phyloP scores from a whole-genome alignment of 1,140 invertebrate species.

The Andrena cerasifolii region DNA sequence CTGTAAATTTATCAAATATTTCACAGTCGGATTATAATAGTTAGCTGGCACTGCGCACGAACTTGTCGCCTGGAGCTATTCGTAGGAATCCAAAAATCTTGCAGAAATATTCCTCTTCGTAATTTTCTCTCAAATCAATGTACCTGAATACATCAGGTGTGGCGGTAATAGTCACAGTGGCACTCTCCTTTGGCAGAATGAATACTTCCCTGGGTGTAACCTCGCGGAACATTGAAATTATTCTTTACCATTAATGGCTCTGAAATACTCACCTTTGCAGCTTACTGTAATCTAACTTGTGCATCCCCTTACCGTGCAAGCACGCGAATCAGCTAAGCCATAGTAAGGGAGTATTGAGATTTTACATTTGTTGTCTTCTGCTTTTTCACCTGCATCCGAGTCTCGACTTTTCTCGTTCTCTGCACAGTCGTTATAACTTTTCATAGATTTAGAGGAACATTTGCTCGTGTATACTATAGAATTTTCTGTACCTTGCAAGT shows the following conservation, averaged over 20 bases:
- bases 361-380: constrained; percentile 29
- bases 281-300: neutral
- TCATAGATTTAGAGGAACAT: neutral
- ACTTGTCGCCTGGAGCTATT: constrained; percentile 63
- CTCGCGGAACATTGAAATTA: constrained; percentile 43
- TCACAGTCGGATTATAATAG: neutral
- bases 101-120: constrained; percentile 35
- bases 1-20: constrained; percentile 36
- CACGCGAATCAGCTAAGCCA: constrained; percentile 29
- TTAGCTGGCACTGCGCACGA: constrained; percentile 1
- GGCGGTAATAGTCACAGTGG: constrained; percentile 39
- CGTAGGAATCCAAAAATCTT: constrained; percentile 61
- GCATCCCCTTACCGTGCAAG: constrained; percentile 47
- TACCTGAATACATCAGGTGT: constrained; percentile 50
- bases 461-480: neutral
- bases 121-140: neutral
- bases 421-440: neutral
- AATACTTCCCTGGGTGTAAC: constrained; percentile 62
- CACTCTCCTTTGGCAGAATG: constrained; percentile 53
- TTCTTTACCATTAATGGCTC: neutral
- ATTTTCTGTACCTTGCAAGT: neutral
- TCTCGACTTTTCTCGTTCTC: neutral
- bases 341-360: constrained; percentile 57
- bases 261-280: neutral
- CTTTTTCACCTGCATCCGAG: neutral